These are phyloP conservation scores for Cynopterus sphinx DNA, from an alignment of 2,797 vertebrate species.

Conservation along the genomic window DNA sequence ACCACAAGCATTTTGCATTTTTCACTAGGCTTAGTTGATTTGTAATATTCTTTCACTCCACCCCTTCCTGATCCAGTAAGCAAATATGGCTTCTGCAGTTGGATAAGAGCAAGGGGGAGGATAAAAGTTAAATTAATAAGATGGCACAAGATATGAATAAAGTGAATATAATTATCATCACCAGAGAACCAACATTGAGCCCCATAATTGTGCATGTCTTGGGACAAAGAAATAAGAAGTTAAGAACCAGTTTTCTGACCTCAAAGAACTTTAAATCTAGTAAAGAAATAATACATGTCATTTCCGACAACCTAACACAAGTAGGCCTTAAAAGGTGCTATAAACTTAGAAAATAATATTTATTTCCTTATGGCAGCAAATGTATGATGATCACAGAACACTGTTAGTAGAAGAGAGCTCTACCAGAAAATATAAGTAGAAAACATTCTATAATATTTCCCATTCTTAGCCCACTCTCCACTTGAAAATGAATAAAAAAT, in stretches of 20 bases:
- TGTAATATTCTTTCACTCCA: neutral
- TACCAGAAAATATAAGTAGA: neutral
- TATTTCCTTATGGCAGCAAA: neutral
- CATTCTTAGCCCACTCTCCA: neutral
- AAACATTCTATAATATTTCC: neutral
- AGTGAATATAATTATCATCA: neutral
- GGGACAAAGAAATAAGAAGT: neutral
- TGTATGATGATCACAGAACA: neutral
- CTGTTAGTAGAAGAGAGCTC: neutral
- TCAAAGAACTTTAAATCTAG: neutral
- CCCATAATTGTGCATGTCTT: neutral
- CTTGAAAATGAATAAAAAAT: neutral
- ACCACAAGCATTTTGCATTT: neutral
- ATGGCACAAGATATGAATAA: neutral
- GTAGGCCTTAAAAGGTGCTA: neutral
- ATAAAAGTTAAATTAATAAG: neutral
- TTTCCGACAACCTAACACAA: neutral
- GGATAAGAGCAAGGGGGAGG: neutral
- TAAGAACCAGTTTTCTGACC: neutral
- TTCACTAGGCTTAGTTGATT: neutral
- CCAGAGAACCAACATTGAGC: neutral
- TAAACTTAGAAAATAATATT: neutral
- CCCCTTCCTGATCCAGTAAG: neutral
- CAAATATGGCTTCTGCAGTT: neutral
- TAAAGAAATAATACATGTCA: neutral